phyloP scores from a whole-genome alignment of 2,113 vertebrate genomes.

The Puma concolor region DNA sequence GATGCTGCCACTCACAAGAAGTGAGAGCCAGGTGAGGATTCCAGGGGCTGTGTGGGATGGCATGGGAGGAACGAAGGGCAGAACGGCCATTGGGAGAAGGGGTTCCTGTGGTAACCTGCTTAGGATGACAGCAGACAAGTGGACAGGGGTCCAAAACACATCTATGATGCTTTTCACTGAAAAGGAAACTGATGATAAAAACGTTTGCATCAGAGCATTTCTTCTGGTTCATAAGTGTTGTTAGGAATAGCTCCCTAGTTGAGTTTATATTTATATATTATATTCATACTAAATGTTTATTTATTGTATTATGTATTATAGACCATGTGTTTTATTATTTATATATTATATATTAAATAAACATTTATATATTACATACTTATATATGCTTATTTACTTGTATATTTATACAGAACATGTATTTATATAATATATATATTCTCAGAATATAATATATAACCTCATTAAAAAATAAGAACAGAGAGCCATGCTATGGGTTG shows the following conservation, averaged over 20 bases:
- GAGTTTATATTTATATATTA: not conserved
- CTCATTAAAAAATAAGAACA: not conserved
- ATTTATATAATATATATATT: too few relatives aligned
- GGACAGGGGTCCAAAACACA: not conserved
- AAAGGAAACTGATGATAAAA: not conserved
- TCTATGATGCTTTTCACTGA: not conserved
- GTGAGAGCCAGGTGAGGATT: not conserved
- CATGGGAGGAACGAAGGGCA: not conserved
- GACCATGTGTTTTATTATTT: not conserved
- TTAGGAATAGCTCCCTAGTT: not conserved
- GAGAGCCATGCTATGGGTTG: not conserved
- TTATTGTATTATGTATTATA: not conserved
- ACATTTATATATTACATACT: not conserved
- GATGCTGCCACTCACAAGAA: not conserved
- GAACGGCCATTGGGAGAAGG: fast-evolving
- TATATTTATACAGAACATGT: not conserved
- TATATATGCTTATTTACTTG: not conserved
- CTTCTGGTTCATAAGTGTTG: not conserved
- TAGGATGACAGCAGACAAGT: not conserved
- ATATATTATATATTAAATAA: not conserved
- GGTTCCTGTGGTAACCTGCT: not conserved
- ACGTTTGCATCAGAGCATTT: not conserved
- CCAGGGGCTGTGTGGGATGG: not conserved
- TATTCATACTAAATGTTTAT: not conserved
- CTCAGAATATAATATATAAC: not conserved